Conservation (phyloP, 2,888 invertebrate species). For the Cryptosula pallasiana region DNA sequence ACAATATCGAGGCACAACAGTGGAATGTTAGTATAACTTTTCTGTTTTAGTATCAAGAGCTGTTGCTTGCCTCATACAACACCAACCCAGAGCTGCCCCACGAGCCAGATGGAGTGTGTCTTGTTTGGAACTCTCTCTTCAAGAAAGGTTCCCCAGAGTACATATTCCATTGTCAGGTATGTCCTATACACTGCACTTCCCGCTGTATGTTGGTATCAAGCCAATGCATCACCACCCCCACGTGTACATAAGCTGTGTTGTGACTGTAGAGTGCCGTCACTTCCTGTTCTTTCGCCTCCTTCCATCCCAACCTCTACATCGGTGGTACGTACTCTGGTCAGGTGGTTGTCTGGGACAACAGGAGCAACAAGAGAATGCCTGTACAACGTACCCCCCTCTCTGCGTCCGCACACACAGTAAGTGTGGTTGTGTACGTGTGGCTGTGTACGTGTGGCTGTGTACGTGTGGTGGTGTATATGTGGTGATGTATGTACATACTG, state of each 20-base stretch:
- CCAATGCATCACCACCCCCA: neutral
- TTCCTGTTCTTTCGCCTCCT: constrained; percentile 71
- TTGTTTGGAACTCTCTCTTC: constrained; percentile 97
- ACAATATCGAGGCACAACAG: too few relatives aligned
- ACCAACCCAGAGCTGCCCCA: constrained; percentile 90
- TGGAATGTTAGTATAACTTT: too few relatives aligned
- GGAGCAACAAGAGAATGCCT: constrained; percentile 93
- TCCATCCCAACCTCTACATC: constrained; percentile 94
- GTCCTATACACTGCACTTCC: neutral
- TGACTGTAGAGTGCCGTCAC: constrained; percentile 74
- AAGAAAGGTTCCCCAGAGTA: constrained; percentile 94
- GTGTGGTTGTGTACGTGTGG: too few relatives aligned
- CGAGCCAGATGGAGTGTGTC: constrained; percentile 94
- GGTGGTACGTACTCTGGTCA: constrained; percentile 99
- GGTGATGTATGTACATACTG: too few relatives aligned
- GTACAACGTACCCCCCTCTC: constrained; percentile 89
- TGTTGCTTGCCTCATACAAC: constrained; percentile 88
- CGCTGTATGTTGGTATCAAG: neutral
- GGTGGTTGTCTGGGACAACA: constrained; percentile 98
- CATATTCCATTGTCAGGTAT: constrained; percentile 85
- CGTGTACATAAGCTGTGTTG: constrained; percentile 29
- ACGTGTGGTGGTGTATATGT: too few relatives aligned
- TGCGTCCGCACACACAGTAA: constrained; percentile 79
- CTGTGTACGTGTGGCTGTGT: too few relatives aligned
- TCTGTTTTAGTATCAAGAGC: constrained; percentile 71